phyloP scores from a whole-genome alignment of 2,888 invertebrate genomes.

The Cantharis rustica region DNA sequence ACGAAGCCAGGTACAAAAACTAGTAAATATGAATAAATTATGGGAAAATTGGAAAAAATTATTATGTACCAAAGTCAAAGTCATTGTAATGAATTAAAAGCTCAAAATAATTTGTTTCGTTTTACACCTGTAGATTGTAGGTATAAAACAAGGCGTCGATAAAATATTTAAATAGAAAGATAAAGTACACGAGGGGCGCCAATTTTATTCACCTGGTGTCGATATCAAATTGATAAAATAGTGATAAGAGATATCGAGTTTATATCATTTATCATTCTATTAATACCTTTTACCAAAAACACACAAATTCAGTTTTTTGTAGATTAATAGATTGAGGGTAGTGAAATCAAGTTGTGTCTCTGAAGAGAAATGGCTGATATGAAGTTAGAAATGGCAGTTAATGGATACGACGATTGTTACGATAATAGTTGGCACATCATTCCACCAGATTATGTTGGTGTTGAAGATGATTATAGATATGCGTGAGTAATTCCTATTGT shows the following conservation, averaged over 20 bases:
- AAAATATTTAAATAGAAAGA: constrained; percentile 24
- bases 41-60: no score
- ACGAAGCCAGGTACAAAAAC: no score
- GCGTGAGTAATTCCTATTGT: constrained; percentile 60
- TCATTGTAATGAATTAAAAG: neutral
- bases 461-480: constrained; percentile 73
- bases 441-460: constrained; percentile 70
- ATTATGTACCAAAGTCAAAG: no score
- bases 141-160: constrained; percentile 20
- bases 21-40: no score
- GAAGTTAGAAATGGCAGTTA: constrained; percentile 61
- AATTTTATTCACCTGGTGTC: constrained; percentile 24
- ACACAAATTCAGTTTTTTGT: neutral
- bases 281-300: constrained; percentile 6
- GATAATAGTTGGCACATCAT: constrained; percentile 73
- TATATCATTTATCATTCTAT: constrained; percentile 11
- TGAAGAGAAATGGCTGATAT: neutral
- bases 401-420: constrained; percentile 65
- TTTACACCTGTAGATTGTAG: constrained; percentile 26
- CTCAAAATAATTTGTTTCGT: neutral
- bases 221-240: constrained; percentile 23
- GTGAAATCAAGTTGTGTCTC: neutral
- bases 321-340: neutral
- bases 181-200: constrained; percentile 23
- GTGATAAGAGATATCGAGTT: constrained; percentile 20